A percentile compares a stretch with the other conserved stretches of the same genome.
Evolutionary conservation across 2,113 vertebrate genomes (phyloP).

Genomic region (Stictonetta naevosa): DNA sequence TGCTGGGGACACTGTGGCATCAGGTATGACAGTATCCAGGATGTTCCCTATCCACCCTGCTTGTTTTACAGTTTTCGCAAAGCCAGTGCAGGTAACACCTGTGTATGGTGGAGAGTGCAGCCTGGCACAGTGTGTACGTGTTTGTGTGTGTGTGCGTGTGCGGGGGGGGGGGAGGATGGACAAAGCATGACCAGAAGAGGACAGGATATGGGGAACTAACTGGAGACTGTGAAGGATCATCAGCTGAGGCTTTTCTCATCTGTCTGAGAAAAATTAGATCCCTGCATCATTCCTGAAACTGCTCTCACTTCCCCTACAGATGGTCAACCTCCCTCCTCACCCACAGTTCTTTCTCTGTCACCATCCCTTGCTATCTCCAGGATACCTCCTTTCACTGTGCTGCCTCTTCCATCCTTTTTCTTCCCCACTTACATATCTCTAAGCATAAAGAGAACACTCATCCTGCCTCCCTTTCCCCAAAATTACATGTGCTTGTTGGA

Average conservation of each 20-base stretch:
- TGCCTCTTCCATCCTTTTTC: neutral
- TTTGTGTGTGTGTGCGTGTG: too few species aligned
- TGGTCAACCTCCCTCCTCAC: neutral
- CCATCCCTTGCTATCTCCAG: neutral
- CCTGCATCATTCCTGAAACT: neutral
- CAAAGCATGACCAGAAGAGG: neutral
- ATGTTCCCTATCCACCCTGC: neutral
- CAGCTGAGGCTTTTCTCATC: neutral
- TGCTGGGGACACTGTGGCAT: slow-evolving; percentile 65
- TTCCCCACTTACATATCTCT: neutral
- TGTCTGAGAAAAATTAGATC: neutral
- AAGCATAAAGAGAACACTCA: neutral
- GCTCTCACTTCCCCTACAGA: neutral
- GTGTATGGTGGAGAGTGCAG: neutral
- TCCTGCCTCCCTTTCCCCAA: rapidly evolving
- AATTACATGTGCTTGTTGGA: rapidly evolving
- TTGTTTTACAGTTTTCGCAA: neutral
- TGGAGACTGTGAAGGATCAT: neutral
- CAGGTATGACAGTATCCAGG: slow-evolving; percentile 16
- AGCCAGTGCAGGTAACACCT: neutral
- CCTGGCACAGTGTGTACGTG: neutral
- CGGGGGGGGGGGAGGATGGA: neutral
- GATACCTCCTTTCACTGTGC: neutral
- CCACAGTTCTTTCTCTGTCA: neutral
- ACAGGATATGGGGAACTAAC: neutral